phyloP scores from a whole-genome alignment of 2,113 vertebrate species.

The Cheilinus undulatus region DNA sequence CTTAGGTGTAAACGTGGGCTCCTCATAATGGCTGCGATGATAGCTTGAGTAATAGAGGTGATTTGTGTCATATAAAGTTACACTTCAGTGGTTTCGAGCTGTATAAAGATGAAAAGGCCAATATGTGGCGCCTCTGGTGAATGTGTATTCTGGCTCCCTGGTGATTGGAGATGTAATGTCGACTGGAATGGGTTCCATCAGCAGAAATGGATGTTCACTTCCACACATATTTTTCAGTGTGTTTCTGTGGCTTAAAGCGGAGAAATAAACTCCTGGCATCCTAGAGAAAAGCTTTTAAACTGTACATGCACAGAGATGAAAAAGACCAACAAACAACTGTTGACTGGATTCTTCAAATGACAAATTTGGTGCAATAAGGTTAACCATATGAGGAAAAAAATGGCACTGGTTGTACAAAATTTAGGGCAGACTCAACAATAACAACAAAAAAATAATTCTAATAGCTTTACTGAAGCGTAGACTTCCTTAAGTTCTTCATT shows the following conservation, averaged over 20 bases:
- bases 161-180: constrained; percentile 21
- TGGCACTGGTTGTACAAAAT: too few species aligned
- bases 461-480: too few species aligned
- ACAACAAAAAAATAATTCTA: too few species aligned
- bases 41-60: constrained; percentile 41
- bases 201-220: background rate
- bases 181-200: constrained; percentile 33
- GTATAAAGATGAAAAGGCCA: constrained; percentile 39
- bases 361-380: background rate
- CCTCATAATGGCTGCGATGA: constrained; percentile 26
- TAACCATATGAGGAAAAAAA: background rate
- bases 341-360: background rate
- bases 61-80: constrained; percentile 70
- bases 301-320: background rate
- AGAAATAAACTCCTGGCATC: background rate
- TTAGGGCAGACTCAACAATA: too few species aligned
- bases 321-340: background rate
- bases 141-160: constrained; percentile 11
- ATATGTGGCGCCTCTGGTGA: constrained; percentile 18
- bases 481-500: too few species aligned
- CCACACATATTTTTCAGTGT: background rate
- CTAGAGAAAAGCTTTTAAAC: background rate
- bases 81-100: constrained; percentile 50
- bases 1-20: constrained; percentile 6
- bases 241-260: background rate